Percentiles rank a stretch among this genome's conserved stretches.
These are phyloP conservation scores for Cerceris ruficornis DNA, from an alignment of 2,888 invertebrate species.

Conservation along the genomic window DNA sequence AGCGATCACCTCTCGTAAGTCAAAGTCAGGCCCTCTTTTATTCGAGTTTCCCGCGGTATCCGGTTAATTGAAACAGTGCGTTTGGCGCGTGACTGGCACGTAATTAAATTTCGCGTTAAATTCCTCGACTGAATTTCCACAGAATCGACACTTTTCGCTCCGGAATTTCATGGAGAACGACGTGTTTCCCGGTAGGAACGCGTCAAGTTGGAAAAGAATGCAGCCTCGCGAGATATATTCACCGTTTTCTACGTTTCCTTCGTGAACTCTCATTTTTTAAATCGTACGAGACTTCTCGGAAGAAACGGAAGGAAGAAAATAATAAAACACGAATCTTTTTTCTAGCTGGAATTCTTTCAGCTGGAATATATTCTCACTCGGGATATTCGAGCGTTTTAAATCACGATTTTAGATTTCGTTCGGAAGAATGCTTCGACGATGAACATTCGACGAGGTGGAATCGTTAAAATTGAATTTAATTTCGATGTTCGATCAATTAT, in stretches of 20 bases:
- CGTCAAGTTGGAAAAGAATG: background rate
- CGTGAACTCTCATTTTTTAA: no score
- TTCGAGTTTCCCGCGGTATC: background rate
- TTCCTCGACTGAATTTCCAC: conserved; percentile 10
- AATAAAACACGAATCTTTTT: no score
- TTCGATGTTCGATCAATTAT: background rate
- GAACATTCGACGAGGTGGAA: background rate
- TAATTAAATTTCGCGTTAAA: conserved; percentile 28
- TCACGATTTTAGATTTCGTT: no score
- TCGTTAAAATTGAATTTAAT: background rate
- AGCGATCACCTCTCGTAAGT: no score
- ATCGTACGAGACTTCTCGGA: no score
- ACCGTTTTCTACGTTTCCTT: no score
- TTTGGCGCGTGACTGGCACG: conserved; percentile 35
- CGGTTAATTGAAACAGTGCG: conserved; percentile 1
- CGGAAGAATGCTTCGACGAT: background rate
- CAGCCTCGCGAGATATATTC: background rate
- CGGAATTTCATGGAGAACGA: background rate
- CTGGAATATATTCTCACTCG: no score
- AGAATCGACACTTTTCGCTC: conserved; percentile 14
- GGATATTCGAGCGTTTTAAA: no score
- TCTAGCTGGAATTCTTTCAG: no score
- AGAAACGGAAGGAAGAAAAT: no score
- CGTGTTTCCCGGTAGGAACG: background rate
- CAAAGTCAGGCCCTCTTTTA: no score